These are phyloP conservation scores for Lepidurus couesii DNA, from an alignment of 1,140 invertebrate species.

Conservation along the genomic window DNA sequence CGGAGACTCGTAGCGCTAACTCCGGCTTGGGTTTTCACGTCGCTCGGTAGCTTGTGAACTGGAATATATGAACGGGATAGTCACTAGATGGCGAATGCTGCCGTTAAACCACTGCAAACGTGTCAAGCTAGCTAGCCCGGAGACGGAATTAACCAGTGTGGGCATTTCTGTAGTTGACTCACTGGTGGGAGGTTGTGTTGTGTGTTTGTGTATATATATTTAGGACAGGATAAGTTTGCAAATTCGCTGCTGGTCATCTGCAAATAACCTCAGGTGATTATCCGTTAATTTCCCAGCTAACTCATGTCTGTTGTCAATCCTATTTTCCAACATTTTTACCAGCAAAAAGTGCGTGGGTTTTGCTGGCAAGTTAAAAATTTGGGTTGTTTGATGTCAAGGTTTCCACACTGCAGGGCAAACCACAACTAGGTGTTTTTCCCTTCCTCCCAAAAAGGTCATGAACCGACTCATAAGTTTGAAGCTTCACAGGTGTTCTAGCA, in stretches of 20 bases:
- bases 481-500: background rate
- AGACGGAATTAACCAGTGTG: background rate
- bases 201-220: slow-evolving; percentile 2
- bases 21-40: too few species aligned
- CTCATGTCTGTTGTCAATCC: too few species aligned
- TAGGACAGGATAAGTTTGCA: background rate
- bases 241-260: background rate
- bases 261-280: background rate
- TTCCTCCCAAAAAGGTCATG: background rate
- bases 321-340: too few species aligned
- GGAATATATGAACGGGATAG: too few species aligned
- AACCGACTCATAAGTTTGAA: background rate
- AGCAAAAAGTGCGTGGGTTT: too few species aligned
- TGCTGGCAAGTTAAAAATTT: too few species aligned
- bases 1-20: too few species aligned
- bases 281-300: too few species aligned
- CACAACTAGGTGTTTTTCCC: background rate
- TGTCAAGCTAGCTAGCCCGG: background rate
- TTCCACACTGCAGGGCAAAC: background rate
- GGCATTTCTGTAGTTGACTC: slow-evolving; percentile 17
- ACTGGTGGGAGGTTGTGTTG: slow-evolving; percentile 13
- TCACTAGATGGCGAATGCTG: background rate
- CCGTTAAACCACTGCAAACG: background rate
- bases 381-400: background rate
- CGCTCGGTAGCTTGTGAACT: too few species aligned